Evolutionary conservation across 2,888 invertebrate species (phyloP).

Genomic region (Bombyx huttoni): DNA sequence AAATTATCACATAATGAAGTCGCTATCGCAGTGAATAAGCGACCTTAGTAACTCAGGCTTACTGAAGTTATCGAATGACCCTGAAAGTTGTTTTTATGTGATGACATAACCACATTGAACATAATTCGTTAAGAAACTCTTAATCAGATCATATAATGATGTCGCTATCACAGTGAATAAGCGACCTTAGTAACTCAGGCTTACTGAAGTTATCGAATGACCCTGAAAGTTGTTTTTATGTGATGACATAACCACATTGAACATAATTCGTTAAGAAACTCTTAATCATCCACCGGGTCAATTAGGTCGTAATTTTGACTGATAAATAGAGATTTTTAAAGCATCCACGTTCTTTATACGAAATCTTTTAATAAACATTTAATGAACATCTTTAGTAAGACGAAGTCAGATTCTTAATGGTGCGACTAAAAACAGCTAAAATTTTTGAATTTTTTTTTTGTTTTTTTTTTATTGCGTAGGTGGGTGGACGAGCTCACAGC

Average conservation of each 20-base stretch:
- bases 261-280: too few relatives aligned
- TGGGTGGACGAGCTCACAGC: too few relatives aligned
- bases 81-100: not conserved
- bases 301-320: too few relatives aligned
- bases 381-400: too few relatives aligned
- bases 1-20: not conserved
- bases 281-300: too few relatives aligned
- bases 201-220: not conserved
- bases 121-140: not conserved
- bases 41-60: not conserved
- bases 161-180: not conserved
- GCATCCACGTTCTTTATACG: too few relatives aligned
- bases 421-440: too few relatives aligned
- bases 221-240: not conserved
- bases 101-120: not conserved
- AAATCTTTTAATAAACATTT: too few relatives aligned
- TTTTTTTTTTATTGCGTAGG: too few relatives aligned
- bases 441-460: too few relatives aligned
- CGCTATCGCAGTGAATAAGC: not conserved
- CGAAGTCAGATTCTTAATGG: too few relatives aligned
- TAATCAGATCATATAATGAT: not conserved
- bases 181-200: not conserved
- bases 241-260: not conserved
- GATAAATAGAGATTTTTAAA: too few relatives aligned
- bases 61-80: not conserved